Percentiles rank a stretch among this genome's conserved stretches.
phyloP scores from a whole-genome alignment of 1,140 invertebrate genomes.

The Apolygus lucorum region DNA sequence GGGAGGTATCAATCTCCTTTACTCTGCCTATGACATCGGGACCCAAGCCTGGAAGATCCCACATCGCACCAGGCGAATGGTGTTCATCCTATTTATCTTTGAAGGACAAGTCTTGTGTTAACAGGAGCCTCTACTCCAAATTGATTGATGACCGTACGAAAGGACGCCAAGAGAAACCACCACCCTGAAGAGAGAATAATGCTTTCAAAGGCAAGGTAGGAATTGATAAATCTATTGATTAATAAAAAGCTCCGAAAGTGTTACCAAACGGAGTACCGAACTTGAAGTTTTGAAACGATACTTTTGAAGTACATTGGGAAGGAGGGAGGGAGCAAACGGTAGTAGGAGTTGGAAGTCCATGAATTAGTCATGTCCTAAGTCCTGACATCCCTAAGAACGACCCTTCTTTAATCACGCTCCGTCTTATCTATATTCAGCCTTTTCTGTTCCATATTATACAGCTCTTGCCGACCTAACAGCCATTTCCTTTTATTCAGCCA shows the following conservation, averaged over 20 bases:
- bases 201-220: neutral
- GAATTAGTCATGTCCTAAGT: constrained; percentile 7
- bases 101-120: constrained; percentile 7
- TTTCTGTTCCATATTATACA: neutral
- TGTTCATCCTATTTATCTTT: constrained; percentile 16
- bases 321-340: neutral
- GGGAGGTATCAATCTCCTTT: constrained; percentile 14
- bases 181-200: constrained; percentile 17
- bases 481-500: neutral
- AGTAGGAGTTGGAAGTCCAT: neutral
- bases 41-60: neutral
- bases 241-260: too few relatives aligned
- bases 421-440: neutral
- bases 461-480: neutral
- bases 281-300: too few relatives aligned
- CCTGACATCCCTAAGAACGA: neutral
- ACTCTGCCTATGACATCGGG: constrained; percentile 14
- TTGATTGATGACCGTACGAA: constrained; percentile 12
- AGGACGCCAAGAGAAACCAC: neutral
- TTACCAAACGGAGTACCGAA: too few relatives aligned
- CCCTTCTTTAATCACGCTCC: constrained; percentile 6
- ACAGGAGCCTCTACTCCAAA: neutral
- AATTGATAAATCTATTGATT: constrained; percentile 19
- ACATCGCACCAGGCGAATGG: too few relatives aligned
- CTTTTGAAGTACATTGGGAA: too few relatives aligned